Conservation (phyloP, 2,113 vertebrate species). For the Nerophis lumbriciformis region DNA sequence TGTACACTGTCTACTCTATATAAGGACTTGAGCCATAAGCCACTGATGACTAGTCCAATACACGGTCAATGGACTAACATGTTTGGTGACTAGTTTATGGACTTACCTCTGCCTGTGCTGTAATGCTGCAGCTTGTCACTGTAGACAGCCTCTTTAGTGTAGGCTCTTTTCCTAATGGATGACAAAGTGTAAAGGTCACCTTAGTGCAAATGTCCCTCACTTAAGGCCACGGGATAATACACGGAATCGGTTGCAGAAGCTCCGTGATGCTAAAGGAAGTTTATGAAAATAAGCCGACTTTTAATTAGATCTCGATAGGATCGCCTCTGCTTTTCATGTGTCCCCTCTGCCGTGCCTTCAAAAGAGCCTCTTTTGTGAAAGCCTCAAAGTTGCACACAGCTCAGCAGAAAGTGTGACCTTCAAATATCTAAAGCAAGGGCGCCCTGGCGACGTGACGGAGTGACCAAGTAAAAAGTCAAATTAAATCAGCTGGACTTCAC, state of each 20-base stretch:
- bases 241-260: slow-evolving; percentile 39
- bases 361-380: slow-evolving; percentile 62
- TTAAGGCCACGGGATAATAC: slow-evolving; percentile 33
- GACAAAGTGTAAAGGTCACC: slow-evolving; percentile 45
- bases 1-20: no score
- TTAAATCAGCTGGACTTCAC: slow-evolving; percentile 39
- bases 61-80: neutral
- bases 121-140: slow-evolving; percentile 98
- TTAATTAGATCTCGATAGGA: slow-evolving; percentile 68
- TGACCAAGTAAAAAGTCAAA: slow-evolving; percentile 35
- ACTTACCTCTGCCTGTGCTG: slow-evolving; percentile 95
- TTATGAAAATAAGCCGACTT: slow-evolving; percentile 67
- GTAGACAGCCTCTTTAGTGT: slow-evolving; percentile 96
- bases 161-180: slow-evolving; percentile 86
- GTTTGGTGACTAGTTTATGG: neutral
- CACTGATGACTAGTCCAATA: neutral
- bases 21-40: no score
- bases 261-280: slow-evolving; percentile 51
- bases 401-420: slow-evolving; percentile 51
- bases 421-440: slow-evolving; percentile 42
- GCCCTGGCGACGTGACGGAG: slow-evolving; percentile 40
- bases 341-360: slow-evolving; percentile 56
- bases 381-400: slow-evolving; percentile 49
- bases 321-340: slow-evolving; percentile 63
- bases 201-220: slow-evolving; percentile 34